These are phyloP conservation scores for Enhydra lutris DNA, from an alignment of 2,113 vertebrate genomes.

Conservation along the genomic window DNA sequence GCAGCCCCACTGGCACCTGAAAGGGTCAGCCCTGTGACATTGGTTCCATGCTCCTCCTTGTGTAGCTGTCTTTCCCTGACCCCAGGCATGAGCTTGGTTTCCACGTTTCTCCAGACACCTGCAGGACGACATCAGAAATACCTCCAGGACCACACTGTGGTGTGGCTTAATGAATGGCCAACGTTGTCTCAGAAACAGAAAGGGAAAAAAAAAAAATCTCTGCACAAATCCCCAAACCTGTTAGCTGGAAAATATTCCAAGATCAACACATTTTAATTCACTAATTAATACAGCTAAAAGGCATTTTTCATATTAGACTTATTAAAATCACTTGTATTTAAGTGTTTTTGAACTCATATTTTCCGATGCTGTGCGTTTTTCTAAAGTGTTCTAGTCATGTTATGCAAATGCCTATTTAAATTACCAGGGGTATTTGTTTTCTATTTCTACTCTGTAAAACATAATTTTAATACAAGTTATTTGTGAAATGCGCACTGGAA, in stretches of 20 bases:
- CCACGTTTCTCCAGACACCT: not conserved
- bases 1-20: too few relatives aligned
- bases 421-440: conserved; percentile 86
- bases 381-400: conserved; percentile 83
- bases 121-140: not conserved
- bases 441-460: conserved; percentile 86
- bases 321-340: conserved; percentile 83
- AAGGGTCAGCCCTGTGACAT: not conserved
- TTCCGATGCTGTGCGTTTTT: conserved; percentile 77
- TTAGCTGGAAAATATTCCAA: conserved; percentile 81
- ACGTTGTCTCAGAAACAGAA: conserved; percentile 58
- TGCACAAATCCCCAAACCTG: conserved; percentile 58
- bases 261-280: conserved; percentile 85
- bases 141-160: not conserved
- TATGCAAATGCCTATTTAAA: conserved; percentile 87
- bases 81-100: not conserved
- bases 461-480: conserved; percentile 89
- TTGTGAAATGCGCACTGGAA: conserved; percentile 85
- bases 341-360: conserved; percentile 83
- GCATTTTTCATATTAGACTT: conserved; percentile 81
- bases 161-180: conserved; percentile 50
- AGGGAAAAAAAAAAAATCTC: conserved; percentile 34
- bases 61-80: rapidly evolving
- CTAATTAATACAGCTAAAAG: conserved; percentile 85
- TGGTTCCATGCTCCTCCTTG: rapidly evolving